Percentiles rank a stretch among this genome's conserved stretches.
phyloP scores from a whole-genome alignment of 2,113 vertebrate genomes.

The Peromyscus leucopus region DNA sequence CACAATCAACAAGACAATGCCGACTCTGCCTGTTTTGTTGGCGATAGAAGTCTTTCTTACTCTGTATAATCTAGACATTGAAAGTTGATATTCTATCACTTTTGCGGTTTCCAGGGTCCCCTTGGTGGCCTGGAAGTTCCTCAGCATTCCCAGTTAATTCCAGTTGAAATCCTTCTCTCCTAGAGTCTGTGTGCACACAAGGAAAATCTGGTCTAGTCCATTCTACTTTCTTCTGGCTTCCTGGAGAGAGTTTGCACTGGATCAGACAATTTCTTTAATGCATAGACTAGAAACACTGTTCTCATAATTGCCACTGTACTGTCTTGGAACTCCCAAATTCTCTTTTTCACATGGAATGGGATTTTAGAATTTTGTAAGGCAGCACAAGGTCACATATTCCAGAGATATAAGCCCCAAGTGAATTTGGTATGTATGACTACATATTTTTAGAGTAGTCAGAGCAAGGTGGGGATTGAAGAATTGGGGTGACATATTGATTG shows the following conservation, averaged over 20 bases:
- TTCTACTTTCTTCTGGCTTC: conserved; percentile 24
- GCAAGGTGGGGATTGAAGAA: conserved; percentile 68
- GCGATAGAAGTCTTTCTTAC: neutral
- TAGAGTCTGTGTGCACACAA: neutral
- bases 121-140: neutral
- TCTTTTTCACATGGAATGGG: conserved; percentile 50
- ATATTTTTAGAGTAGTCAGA: conserved; percentile 72
- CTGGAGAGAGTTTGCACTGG: neutral
- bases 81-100: conserved; percentile 23
- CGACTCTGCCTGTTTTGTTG: neutral
- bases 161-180: neutral
- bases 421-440: conserved; percentile 68
- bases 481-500: conserved; percentile 67
- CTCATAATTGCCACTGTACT: conserved; percentile 26
- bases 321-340: conserved; percentile 33
- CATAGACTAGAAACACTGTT: neutral
- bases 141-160: conserved; percentile 17
- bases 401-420: conserved; percentile 56
- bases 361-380: conserved; percentile 61
- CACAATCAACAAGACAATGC: neutral
- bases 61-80: neutral
- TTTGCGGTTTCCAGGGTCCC: neutral
- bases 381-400: conserved; percentile 45
- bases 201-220: neutral
- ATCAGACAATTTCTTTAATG: conserved; percentile 44